Conservation (phyloP, 2,113 vertebrate species). For the Pygoscelis adeliae region DNA sequence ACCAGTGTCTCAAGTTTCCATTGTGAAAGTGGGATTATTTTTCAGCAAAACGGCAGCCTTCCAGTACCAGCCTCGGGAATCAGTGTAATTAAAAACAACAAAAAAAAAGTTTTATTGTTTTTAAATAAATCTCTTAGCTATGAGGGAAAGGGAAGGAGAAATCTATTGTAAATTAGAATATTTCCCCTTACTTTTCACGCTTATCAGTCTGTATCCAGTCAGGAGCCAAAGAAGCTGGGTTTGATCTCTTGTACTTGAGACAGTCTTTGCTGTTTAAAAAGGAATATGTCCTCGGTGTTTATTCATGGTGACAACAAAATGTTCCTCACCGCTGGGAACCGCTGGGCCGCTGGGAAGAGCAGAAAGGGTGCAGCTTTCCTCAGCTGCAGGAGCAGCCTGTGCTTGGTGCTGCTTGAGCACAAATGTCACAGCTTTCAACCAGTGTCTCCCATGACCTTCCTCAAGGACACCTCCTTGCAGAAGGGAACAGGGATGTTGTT, state of each 20-base stretch:
- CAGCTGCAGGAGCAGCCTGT: neutral
- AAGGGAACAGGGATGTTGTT: neutral
- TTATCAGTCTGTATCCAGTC: neutral
- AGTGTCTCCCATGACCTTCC: neutral
- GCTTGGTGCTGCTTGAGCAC: neutral
- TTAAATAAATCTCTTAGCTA: neutral
- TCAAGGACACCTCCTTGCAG: neutral
- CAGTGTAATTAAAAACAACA: slow-evolving; percentile 48
- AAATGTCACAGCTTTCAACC: neutral
- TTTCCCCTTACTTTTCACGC: neutral
- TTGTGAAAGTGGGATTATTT: slow-evolving; percentile 10
- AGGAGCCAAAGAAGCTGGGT: neutral
- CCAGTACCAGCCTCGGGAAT: neutral
- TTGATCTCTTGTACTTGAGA: neutral
- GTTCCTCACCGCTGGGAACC: neutral
- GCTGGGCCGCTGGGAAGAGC: neutral
- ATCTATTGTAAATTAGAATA: neutral
- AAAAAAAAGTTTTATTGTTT: neutral
- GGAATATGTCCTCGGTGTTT: neutral
- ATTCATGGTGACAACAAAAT: neutral
- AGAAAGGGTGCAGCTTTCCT: neutral
- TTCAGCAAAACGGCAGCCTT: neutral
- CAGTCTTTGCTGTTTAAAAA: neutral
- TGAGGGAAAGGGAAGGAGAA: neutral
- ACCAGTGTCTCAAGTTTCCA: neutral